phyloP scores from a whole-genome alignment of 2,888 invertebrate species.

The Rhingia rostrata region DNA sequence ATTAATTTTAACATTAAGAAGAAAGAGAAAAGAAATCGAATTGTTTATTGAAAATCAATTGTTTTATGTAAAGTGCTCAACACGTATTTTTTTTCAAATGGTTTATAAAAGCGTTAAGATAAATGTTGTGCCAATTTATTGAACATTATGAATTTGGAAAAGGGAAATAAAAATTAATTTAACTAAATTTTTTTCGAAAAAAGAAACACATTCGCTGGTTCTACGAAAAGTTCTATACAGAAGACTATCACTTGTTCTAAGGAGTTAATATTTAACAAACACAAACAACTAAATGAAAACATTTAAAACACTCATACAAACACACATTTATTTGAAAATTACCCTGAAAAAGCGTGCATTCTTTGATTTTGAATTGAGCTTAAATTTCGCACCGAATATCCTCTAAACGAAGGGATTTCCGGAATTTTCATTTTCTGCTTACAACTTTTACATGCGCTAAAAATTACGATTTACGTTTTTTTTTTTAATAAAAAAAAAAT shows the following conservation, averaged over 20 bases:
- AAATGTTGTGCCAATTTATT: slow-evolving; percentile 62
- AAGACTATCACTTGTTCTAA: neutral
- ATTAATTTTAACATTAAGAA: slow-evolving; percentile 41
- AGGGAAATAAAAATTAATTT: neutral
- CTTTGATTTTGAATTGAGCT: slow-evolving; percentile 80
- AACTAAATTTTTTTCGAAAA: slow-evolving; percentile 10
- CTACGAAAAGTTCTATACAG: slow-evolving; percentile 20
- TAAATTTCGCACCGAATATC: slow-evolving; percentile 82
- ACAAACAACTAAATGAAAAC: slow-evolving; percentile 16
- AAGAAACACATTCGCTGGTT: slow-evolving; percentile 37
- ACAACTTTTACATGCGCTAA: slow-evolving; percentile 83
- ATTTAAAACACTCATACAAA: slow-evolving; percentile 23
- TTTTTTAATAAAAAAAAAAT: slow-evolving; percentile 28
- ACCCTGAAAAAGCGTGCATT: slow-evolving; percentile 82
- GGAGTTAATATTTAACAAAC: neutral
- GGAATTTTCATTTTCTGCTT: slow-evolving; percentile 82
- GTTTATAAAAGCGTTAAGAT: slow-evolving; percentile 39
- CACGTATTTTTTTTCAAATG: slow-evolving; percentile 24
- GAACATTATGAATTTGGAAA: slow-evolving; percentile 20
- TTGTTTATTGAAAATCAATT: slow-evolving; percentile 37
- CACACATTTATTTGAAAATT: slow-evolving; percentile 75
- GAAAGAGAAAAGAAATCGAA: slow-evolving; percentile 47
- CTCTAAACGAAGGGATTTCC: slow-evolving; percentile 82
- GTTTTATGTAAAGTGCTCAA: slow-evolving; percentile 40
- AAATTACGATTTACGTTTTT: slow-evolving; percentile 68